Conservation (phyloP, 2,888 invertebrate genomes). For the Andrena chrysosceles region DNA sequence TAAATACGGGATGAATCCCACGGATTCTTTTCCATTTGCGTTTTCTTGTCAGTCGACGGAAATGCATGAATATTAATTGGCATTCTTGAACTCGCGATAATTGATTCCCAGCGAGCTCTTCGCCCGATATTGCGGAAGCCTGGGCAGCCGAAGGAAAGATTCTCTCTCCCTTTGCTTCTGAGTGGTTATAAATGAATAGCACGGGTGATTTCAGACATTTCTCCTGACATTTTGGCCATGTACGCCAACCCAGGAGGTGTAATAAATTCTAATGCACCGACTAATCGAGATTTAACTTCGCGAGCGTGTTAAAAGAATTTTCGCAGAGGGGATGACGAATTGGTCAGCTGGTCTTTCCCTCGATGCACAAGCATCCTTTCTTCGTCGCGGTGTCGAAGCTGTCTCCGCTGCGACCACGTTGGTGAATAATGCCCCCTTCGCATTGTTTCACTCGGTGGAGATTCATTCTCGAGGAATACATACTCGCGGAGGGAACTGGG, state of each 20-base stretch:
- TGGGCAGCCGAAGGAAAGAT: background rate
- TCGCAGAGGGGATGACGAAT: background rate
- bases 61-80: slow-evolving; percentile 41
- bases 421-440: slow-evolving; percentile 25
- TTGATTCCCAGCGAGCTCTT: slow-evolving; percentile 32
- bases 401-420: background rate
- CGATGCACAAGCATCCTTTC: background rate
- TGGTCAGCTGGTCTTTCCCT: background rate
- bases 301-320: background rate
- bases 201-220: background rate
- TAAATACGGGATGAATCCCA: background rate
- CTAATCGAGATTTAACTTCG: slow-evolving; percentile 18
- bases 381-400: background rate
- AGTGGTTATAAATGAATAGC: background rate
- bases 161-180: too few relatives aligned
- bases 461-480: slow-evolving; percentile 19
- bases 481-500: slow-evolving; percentile 1
- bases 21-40: slow-evolving; percentile 26
- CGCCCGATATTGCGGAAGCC: background rate
- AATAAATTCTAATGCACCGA: slow-evolving; percentile 14
- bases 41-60: slow-evolving; percentile 15
- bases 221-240: background rate
- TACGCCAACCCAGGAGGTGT: background rate
- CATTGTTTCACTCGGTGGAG: slow-evolving; percentile 30
- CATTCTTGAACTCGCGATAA: slow-evolving; percentile 29